Conservation (phyloP, 2,113 vertebrate genomes). For the Amblyornis subalaris region DNA sequence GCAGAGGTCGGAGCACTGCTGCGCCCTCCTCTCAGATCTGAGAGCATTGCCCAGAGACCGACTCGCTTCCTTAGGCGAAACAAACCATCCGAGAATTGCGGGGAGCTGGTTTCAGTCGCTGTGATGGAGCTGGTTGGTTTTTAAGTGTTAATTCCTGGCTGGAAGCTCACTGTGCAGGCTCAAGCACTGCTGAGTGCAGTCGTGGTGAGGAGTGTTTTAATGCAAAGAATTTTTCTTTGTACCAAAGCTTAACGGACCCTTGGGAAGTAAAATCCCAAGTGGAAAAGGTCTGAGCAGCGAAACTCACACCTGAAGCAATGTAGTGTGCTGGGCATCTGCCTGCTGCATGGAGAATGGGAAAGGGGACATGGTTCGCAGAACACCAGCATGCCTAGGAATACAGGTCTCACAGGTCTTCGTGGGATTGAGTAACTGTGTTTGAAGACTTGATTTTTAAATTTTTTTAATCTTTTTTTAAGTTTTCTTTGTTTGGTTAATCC, state of each 20-base stretch:
- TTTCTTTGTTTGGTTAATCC: not conserved
- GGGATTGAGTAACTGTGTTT: not conserved
- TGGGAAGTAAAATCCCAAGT: not conserved
- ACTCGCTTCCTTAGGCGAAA: not conserved
- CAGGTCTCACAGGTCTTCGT: not conserved
- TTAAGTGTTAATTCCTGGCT: not conserved
- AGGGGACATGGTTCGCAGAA: accelerated
- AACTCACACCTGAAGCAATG: not conserved
- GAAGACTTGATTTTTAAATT: not conserved
- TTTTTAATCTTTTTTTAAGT: not conserved
- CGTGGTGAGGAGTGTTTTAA: not conserved
- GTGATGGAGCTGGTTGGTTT: not conserved
- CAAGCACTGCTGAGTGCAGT: not conserved
- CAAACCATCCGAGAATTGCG: not conserved
- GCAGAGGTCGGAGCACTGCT: not conserved
- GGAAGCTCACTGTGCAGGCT: not conserved
- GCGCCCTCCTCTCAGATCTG: not conserved
- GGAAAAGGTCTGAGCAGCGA: not conserved
- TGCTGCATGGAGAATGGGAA: not conserved
- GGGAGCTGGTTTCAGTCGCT: not conserved
- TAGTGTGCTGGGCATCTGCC: not conserved
- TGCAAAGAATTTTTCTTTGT: not conserved
- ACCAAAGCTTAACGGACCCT: not conserved
- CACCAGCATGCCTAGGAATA: not conserved
- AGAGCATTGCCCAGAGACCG: not conserved